These are phyloP conservation scores for Laspeyria flexula DNA, from an alignment of 2,888 invertebrate genomes.

Conservation along the genomic window DNA sequence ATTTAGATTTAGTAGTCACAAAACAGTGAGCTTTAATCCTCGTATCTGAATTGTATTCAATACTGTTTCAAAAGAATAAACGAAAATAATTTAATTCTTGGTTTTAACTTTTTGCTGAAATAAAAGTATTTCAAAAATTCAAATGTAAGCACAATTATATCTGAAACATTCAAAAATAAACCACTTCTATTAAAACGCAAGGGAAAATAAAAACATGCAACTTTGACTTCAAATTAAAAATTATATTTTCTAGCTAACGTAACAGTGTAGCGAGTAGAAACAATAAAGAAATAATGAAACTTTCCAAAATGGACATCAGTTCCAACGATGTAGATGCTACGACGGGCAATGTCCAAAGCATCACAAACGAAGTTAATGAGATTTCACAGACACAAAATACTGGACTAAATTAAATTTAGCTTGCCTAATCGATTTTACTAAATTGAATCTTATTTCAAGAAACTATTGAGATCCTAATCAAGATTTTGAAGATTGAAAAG, in stretches of 20 bases:
- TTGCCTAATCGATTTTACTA: neutral
- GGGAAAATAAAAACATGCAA: neutral
- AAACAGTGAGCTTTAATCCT: too few relatives aligned
- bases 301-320: neutral
- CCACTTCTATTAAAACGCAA: neutral
- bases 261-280: slow-evolving; percentile 12
- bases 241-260: slow-evolving; percentile 10
- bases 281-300: slow-evolving; percentile 9
- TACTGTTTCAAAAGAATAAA: too few relatives aligned
- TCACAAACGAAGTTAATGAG: slow-evolving; percentile 1
- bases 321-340: neutral
- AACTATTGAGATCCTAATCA: neutral
- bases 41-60: too few relatives aligned
- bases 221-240: neutral
- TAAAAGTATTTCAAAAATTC: too few relatives aligned
- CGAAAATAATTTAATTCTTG: too few relatives aligned
- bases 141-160: neutral
- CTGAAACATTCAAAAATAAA: neutral
- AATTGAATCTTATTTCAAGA: neutral
- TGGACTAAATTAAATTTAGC: slow-evolving; percentile 4
- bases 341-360: neutral
- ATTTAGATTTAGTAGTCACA: too few relatives aligned
- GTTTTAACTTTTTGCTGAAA: too few relatives aligned
- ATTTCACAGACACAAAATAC: neutral
- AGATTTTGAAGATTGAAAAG: neutral